A percentile compares a stretch with the other conserved stretches of the same genome.
These are phyloP conservation scores for Platycheirus rosarum DNA, from an alignment of 2,888 invertebrate species.

Conservation along the genomic window DNA sequence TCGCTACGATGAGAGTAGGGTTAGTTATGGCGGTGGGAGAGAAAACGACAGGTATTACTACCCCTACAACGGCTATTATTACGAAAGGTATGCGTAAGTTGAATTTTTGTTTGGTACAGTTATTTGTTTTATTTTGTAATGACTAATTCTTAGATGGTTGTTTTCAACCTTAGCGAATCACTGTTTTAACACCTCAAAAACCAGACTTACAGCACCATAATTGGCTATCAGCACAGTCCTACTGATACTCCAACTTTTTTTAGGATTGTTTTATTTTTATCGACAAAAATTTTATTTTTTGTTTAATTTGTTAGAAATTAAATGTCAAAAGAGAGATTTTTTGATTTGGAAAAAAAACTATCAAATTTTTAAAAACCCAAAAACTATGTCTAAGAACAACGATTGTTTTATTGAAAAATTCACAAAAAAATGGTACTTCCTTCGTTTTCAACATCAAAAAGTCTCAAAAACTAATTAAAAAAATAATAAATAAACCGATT, in stretches of 20 bases:
- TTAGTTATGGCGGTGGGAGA: constrained; percentile 75
- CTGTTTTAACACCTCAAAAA: constrained; percentile 38
- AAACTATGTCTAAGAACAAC: constrained; percentile 25
- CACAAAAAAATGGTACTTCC: not conserved
- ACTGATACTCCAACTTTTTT: not conserved
- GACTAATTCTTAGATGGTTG: too few relatives aligned
- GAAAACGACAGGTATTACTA: constrained; percentile 78
- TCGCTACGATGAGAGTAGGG: constrained; percentile 79
- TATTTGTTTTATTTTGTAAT: too few relatives aligned
- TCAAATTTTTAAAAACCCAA: constrained; percentile 6
- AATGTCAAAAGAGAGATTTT: constrained; percentile 23
- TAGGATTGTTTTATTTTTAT: not conserved
- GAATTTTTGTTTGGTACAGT: constrained; percentile 23
- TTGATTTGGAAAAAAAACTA: constrained; percentile 24
- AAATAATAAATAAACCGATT: not conserved
- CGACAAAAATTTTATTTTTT: not conserved
- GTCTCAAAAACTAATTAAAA: not conserved
- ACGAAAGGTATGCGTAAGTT: constrained; percentile 73
- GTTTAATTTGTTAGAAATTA: not conserved
- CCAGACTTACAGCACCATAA: constrained; percentile 38
- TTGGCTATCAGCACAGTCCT: not conserved
- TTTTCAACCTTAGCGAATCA: not conserved
- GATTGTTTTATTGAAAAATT: constrained; percentile 7
- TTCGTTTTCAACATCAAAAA: not conserved
- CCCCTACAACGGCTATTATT: constrained; percentile 60